Evolutionary conservation across 2,888 invertebrate genomes (phyloP), one percentile per base, ranked within the genome.

Genomic region (Caenorhabditis becei): DNA sequence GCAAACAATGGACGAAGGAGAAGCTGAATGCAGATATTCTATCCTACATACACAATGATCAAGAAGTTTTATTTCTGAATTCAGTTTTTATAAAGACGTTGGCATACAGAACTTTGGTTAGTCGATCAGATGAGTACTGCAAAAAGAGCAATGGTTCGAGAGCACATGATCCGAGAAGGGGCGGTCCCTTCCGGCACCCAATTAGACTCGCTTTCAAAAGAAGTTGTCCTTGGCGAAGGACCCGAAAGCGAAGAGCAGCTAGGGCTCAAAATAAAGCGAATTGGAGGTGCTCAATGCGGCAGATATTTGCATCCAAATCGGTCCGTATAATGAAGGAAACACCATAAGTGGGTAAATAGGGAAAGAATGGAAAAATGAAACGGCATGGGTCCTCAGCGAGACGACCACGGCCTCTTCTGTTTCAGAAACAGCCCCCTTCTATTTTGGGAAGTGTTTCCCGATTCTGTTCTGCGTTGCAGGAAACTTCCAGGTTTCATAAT

Each of bases 271-370:
- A 62, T 51, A 59, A 49, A 11, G 35, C 49, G 28, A 58, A 69
- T 69, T 69, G 51, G 69, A 69, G 69, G 69, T 67, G 67, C n/a
- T 18, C 28, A 18, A 7, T 11, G 32, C n/a, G n/a, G 54, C n/a
- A 7, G 24, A 23, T 63, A 74, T 74, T 74, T 74, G 66, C 74
- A 74, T 74, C 66, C 66, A 74, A 66, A 74, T 74, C 51, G 74
- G 58, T 44, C 51, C 35, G 74, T 41, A 74, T 65, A 74, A 66
- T 74, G 74, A 53, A 53, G 1, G 44, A 23, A 24, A 44, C 70
- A 71, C 23, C 37, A 51, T 41, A 72, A 66, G 74, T 66, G 74
- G 66, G 66, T 66, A 58, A 59, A 74, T 10, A 66, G 26, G 4
- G 4, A 26, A 54, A n/a, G 23, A 53, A 51, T 32, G 2, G 56